A percentile compares a stretch with the other conserved stretches of the same genome.
phyloP scores from a whole-genome alignment of 2,797 vertebrate genomes.

The Eptatretus atami region DNA sequence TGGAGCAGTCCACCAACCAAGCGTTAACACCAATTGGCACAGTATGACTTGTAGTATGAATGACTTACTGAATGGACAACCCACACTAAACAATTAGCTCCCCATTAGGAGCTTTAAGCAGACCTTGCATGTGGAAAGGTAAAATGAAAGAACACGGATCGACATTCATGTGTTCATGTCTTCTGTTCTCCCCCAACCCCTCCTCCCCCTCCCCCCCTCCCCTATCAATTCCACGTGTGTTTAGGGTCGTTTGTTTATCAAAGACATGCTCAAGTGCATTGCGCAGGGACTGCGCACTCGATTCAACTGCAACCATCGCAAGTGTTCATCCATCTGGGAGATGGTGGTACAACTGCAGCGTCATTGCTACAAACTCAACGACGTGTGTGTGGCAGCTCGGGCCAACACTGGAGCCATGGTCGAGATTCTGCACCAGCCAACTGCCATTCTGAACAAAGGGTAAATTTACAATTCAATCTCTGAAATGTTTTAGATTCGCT shows the following conservation, averaged over 20 bases:
- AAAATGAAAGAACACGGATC: too few relatives aligned
- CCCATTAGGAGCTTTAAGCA: too few relatives aligned
- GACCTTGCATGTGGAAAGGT: too few relatives aligned
- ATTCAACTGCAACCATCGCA: slow-evolving; percentile 93
- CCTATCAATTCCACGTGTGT: neutral
- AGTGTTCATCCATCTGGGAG: slow-evolving; percentile 83
- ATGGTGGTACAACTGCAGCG: slow-evolving; percentile 90
- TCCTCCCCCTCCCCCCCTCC: neutral
- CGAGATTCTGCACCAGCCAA: slow-evolving; percentile 97
- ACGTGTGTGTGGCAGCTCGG: slow-evolving; percentile 74
- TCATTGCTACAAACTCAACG: slow-evolving; percentile 80
- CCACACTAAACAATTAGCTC: too few relatives aligned
- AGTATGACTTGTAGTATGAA: too few relatives aligned
- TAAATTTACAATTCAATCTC: slow-evolving; percentile 19
- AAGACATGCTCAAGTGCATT: slow-evolving; percentile 87
- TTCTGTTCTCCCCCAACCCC: neutral
- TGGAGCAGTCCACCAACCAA: too few relatives aligned
- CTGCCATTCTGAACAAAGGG: slow-evolving; percentile 64
- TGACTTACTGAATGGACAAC: too few relatives aligned
- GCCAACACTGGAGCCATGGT: slow-evolving; percentile 78
- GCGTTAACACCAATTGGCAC: too few relatives aligned
- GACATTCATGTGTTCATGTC: too few relatives aligned
- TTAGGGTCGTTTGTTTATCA: slow-evolving; percentile 98
- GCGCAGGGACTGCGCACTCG: slow-evolving; percentile 70
- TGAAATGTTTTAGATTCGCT: too few relatives aligned